phyloP scores from a whole-genome alignment of 1,140 invertebrate species.

The Cydia fagiglandana region DNA sequence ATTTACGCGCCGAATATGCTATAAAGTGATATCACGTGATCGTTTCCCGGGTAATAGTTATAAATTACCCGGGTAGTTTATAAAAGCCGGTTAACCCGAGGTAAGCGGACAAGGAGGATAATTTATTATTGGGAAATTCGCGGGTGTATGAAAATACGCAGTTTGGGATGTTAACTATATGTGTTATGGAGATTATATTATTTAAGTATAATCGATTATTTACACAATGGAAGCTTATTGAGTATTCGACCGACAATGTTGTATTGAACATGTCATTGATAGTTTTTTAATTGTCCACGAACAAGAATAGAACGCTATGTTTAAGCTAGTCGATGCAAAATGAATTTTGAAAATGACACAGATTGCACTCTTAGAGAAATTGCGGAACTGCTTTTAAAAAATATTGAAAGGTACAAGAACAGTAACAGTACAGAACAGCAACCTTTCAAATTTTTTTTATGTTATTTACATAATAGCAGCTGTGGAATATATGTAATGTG shows the following conservation, averaged over 20 bases:
- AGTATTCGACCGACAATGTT: background rate
- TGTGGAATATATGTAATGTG: too few species aligned
- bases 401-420: too few species aligned
- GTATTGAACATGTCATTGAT: background rate
- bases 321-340: too few species aligned
- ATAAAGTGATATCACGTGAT: constrained; percentile 79
- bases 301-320: too few species aligned
- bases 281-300: background rate
- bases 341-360: too few species aligned
- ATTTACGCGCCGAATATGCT: constrained; percentile 74
- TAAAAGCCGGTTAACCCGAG: constrained; percentile 79
- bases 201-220: background rate
- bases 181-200: constrained; percentile 6
- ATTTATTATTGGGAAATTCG: constrained; percentile 77
- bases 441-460: too few species aligned
- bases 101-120: constrained; percentile 76
- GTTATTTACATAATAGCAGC: too few species aligned
- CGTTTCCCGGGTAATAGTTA: constrained; percentile 77
- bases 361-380: too few species aligned
- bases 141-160: constrained; percentile 69
- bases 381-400: too few species aligned
- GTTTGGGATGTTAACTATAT: constrained; percentile 43
- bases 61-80: constrained; percentile 78
- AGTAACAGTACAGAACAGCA: too few species aligned
- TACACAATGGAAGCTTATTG: background rate